These are phyloP conservation scores for Crypturellus tataupa DNA, from an alignment of 2,797 vertebrate genomes.

Conservation along the genomic window DNA sequence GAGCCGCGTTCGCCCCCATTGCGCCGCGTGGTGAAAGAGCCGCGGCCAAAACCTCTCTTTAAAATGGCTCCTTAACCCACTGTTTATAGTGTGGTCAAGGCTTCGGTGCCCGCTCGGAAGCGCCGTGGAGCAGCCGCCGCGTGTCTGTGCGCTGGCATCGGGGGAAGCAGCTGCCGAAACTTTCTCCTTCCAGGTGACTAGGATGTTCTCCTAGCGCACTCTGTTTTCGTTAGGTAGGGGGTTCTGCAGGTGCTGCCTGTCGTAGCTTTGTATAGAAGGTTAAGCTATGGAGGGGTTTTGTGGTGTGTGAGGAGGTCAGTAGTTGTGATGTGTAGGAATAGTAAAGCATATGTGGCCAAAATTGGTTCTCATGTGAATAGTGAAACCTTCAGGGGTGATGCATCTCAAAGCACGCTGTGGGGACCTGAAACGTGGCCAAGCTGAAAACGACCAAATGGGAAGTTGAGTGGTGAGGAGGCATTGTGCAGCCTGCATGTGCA, in stretches of 20 bases:
- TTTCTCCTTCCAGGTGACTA: not conserved
- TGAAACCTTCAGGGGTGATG: not conserved
- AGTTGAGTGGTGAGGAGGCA: not conserved
- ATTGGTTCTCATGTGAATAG: not conserved
- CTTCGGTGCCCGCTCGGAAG: fast-evolving
- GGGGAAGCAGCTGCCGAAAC: not conserved
- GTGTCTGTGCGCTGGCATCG: fast-evolving
- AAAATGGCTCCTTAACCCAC: slow-evolving; percentile 54
- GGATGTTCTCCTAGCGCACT: not conserved
- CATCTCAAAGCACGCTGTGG: not conserved
- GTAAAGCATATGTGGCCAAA: not conserved
- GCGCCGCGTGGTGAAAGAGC: not conserved
- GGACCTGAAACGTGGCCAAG: not conserved
- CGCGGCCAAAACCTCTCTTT: not conserved
- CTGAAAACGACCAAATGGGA: not conserved
- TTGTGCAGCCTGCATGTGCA: not conserved
- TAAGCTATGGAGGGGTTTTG: not conserved
- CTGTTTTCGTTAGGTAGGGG: not conserved
- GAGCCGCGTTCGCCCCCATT: not conserved
- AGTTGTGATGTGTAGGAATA: not conserved
- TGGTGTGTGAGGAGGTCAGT: not conserved
- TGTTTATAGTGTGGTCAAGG: not conserved
- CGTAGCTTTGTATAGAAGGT: not conserved
- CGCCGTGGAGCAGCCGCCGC: fast-evolving
- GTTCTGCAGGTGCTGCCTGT: not conserved